phyloP scores from a whole-genome alignment of 1,140 invertebrate genomes.

The Apis dorsata region DNA sequence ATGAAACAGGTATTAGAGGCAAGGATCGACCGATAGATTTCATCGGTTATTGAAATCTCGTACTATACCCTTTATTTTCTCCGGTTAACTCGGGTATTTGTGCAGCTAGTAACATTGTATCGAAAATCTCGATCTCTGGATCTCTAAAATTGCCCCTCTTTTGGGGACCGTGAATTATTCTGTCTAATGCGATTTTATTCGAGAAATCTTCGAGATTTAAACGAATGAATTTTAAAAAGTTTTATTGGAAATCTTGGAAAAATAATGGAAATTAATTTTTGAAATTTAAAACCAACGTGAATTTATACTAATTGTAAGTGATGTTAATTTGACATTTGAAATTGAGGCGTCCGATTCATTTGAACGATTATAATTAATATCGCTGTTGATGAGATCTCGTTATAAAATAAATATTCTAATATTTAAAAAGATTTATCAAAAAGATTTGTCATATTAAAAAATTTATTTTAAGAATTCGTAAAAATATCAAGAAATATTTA shows the following conservation, averaged over 20 bases:
- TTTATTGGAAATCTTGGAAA: too few species aligned
- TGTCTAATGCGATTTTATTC: neutral
- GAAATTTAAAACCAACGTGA: too few species aligned
- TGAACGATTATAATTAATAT: too few species aligned
- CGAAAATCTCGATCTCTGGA: neutral
- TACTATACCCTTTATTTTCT: neutral
- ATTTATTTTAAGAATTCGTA: too few species aligned
- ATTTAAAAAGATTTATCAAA: too few species aligned
- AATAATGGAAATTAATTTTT: too few species aligned
- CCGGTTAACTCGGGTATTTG: neutral
- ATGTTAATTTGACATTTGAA: too few species aligned
- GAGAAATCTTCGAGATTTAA: neutral
- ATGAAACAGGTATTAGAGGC: neutral
- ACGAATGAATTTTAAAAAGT: neutral
- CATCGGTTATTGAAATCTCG: constrained; percentile 1
- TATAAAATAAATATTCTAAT: too few species aligned
- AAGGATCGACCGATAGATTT: constrained; percentile 1
- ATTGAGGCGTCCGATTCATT: too few species aligned
- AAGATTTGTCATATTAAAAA: too few species aligned
- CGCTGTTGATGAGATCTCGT: too few species aligned
- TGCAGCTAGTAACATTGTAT: neutral
- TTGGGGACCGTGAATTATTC: neutral
- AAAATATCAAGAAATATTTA: too few species aligned
- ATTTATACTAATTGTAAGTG: neutral
- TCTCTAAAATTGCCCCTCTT: constrained; percentile 5